Percentiles rank a stretch among this genome's conserved stretches.
These are phyloP conservation scores for Drosophila teissieri DNA, from an alignment of 1,140 invertebrate genomes.

Conservation along the genomic window DNA sequence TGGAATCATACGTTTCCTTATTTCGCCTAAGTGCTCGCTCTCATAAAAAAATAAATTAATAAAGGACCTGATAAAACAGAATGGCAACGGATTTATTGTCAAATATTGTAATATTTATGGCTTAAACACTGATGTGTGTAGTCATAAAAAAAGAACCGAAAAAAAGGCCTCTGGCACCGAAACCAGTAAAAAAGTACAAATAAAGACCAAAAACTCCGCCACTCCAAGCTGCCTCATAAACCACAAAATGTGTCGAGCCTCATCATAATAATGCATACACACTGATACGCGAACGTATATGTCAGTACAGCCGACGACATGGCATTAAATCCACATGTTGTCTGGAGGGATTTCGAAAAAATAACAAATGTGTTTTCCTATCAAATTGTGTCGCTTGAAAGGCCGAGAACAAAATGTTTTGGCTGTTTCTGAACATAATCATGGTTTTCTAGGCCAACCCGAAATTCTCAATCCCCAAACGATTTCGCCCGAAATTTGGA, in stretches of 20 bases:
- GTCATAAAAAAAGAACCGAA: conserved; percentile 44
- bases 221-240: conserved; percentile 48
- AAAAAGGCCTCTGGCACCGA: conserved; percentile 25
- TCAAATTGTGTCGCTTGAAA: conserved; percentile 35
- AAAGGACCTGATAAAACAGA: conserved; percentile 12
- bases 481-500: conserved; percentile 18
- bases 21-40: conserved; percentile 28
- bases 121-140: conserved; percentile 16
- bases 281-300: background rate
- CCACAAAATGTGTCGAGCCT: conserved; percentile 52
- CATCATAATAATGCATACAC: conserved; percentile 48
- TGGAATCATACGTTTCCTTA: conserved; percentile 28
- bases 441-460: background rate
- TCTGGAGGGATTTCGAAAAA: conserved; percentile 11
- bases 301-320: conserved; percentile 35
- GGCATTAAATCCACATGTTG: conserved; percentile 64
- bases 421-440: conserved; percentile 4
- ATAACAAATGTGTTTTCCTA: conserved; percentile 26
- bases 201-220: conserved; percentile 50
- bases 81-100: conserved; percentile 46
- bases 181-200: conserved; percentile 29
- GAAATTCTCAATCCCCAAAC: conserved; percentile 7
- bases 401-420: conserved; percentile 35
- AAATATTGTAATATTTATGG: conserved; percentile 49
- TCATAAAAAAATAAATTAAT: conserved; percentile 30